phyloP scores from a whole-genome alignment of 2,888 invertebrate species.

The Cosmia pyralina region DNA sequence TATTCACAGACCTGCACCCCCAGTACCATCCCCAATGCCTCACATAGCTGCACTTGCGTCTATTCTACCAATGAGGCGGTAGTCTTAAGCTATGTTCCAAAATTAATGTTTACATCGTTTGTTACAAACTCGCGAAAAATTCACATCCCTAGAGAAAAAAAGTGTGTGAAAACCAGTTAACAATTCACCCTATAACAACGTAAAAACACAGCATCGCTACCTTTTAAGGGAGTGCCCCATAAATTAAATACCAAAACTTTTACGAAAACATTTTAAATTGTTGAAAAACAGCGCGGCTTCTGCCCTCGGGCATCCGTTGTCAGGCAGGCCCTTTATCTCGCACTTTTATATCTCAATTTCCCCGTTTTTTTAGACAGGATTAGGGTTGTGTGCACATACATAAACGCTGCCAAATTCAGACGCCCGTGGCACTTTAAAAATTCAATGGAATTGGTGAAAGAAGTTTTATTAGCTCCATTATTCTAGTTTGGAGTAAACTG shows the following conservation, averaged over 20 bases:
- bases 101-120: conserved; percentile 21
- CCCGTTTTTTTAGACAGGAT: conserved; percentile 68
- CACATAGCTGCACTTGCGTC: neutral
- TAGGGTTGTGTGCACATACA: conserved; percentile 59
- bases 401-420: conserved; percentile 48
- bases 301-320: conserved; percentile 63
- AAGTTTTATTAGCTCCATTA: conserved; percentile 46
- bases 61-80: neutral
- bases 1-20: neutral
- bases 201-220: conserved; percentile 38
- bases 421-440: conserved; percentile 48
- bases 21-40: neutral
- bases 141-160: conserved; percentile 23
- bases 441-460: conserved; percentile 50
- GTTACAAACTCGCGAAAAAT: conserved; percentile 12
- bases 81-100: neutral
- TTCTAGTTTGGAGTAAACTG: conserved; percentile 38
- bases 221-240: conserved; percentile 51
- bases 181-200: conserved; percentile 37
- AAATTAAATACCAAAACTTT: conserved; percentile 65
- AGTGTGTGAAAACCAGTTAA: conserved; percentile 46
- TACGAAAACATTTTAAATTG: conserved; percentile 71
- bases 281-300: conserved; percentile 63
- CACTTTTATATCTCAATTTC: conserved; percentile 84
- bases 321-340: conserved; percentile 72